Conservation (phyloP, 53 echinoderm and acorn worm species). For the Temnopleurus reevesii region DNA sequence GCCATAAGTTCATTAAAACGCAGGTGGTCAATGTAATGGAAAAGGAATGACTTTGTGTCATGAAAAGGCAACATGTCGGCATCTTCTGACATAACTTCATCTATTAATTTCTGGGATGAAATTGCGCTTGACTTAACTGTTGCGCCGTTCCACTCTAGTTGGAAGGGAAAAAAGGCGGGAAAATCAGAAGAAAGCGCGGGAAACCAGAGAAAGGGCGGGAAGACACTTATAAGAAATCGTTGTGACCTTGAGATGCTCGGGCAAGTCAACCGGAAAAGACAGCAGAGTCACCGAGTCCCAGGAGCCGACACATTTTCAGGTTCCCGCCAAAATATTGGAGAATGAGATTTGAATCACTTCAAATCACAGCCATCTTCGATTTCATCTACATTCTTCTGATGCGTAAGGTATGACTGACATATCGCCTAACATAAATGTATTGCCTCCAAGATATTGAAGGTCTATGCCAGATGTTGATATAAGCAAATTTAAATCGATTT, state of each 20-base stretch:
- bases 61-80: conserved; percentile 9
- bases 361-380: neutral
- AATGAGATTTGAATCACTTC: conserved; percentile 8
- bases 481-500: too few species aligned
- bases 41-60: conserved; percentile 9
- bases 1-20: neutral
- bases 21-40: conserved; percentile 4
- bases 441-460: too few species aligned
- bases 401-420: too few species aligned
- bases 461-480: too few species aligned
- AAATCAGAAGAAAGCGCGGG: too few species aligned
- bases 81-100: conserved; percentile 2
- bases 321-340: neutral
- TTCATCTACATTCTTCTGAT: neutral
- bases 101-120: conserved; percentile 11
- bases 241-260: neutral
- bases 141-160: neutral
- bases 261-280: neutral
- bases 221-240: neutral
- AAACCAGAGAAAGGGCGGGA: too few species aligned
- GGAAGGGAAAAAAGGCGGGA: too few species aligned
- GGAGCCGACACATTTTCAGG: neutral
- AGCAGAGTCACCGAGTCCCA: neutral
- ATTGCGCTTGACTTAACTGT: neutral
- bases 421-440: too few species aligned